These are phyloP conservation scores for Gopherus flavomarginatus DNA, from an alignment of 2,113 vertebrate species.

Conservation along the genomic window DNA sequence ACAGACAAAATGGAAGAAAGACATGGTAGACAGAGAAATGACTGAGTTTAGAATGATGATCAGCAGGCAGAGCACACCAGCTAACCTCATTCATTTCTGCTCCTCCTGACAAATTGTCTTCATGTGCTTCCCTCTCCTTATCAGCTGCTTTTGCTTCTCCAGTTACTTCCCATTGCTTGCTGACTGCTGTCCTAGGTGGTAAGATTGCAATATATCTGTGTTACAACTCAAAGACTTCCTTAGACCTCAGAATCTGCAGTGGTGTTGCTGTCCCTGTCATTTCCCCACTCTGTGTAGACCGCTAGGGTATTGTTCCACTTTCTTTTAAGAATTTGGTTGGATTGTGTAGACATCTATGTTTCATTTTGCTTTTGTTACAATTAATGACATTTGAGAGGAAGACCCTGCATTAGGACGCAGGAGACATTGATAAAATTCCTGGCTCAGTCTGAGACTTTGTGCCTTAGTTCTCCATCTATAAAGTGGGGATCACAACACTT, in stretches of 20 bases:
- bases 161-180: neutral
- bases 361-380: neutral
- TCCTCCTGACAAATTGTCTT: neutral
- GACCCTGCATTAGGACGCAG: neutral
- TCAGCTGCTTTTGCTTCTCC: neutral
- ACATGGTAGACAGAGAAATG: fast-evolving
- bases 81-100: neutral
- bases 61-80: neutral
- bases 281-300: neutral
- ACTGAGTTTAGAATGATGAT: neutral
- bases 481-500: neutral
- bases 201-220: neutral
- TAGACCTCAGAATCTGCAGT: neutral
- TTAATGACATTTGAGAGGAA: neutral
- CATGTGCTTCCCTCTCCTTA: neutral
- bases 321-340: neutral
- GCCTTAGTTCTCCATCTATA: neutral
- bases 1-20: neutral
- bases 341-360: neutral
- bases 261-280: neutral
- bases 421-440: neutral
- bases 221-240: neutral
- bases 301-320: neutral
- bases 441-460: neutral
- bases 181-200: neutral